phyloP scores from a whole-genome alignment of 2,113 vertebrate species.

The Pholis gunnellus region DNA sequence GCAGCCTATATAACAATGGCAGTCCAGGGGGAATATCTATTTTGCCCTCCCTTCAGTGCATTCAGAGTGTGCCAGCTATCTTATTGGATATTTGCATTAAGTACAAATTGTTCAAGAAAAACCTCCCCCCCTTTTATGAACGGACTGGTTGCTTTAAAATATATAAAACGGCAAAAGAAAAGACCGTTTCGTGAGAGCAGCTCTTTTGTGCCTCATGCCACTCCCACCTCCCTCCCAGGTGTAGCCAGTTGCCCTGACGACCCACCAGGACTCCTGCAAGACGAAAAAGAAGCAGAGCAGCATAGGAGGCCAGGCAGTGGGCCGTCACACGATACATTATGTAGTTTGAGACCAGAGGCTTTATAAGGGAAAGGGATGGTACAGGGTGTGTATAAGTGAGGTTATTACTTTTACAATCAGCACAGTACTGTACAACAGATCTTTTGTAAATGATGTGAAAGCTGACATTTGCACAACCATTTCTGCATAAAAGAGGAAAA shows the following conservation, averaged over 20 bases:
- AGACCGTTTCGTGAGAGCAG: too few relatives aligned
- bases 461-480: not conserved
- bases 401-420: not conserved
- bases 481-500: not conserved
- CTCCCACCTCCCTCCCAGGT: not conserved
- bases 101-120: not conserved
- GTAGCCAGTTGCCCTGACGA: not conserved
- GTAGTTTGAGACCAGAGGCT: not conserved
- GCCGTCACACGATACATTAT: not conserved
- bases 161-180: too few relatives aligned
- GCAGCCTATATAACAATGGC: not conserved
- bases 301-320: not conserved
- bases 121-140: not conserved
- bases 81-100: conserved; percentile 17
- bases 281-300: not conserved
- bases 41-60: not conserved
- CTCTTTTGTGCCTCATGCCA: not conserved
- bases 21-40: not conserved
- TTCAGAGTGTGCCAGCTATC: not conserved
- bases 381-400: not conserved
- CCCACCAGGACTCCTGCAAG: not conserved
- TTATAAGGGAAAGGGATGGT: not conserved
- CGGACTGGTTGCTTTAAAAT: not conserved
- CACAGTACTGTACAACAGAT: too few relatives aligned
- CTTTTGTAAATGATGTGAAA: not conserved